These are phyloP conservation scores for Neopipo cinnamomea DNA, from an alignment of 2,113 vertebrate species.

Conservation along the genomic window DNA sequence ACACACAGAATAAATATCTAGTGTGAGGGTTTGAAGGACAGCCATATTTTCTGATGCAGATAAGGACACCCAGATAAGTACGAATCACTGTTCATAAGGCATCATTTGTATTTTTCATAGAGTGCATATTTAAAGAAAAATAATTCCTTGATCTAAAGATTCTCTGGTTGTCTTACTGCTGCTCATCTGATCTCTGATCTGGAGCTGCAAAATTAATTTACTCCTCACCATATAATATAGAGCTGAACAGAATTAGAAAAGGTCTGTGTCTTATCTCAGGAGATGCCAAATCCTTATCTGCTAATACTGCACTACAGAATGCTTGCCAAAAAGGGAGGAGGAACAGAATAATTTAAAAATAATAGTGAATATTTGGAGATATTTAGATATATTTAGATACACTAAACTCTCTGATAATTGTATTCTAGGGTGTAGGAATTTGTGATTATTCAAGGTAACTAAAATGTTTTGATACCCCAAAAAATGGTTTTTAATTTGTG, in stretches of 20 bases:
- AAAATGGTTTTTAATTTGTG: not conserved
- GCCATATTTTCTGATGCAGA: not conserved
- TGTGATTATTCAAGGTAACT: not conserved
- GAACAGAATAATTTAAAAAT: not conserved
- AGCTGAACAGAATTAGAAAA: not conserved
- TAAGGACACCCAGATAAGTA: not conserved
- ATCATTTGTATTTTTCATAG: not conserved
- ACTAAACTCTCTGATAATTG: not conserved
- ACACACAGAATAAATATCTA: not conserved
- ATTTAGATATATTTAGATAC: not conserved
- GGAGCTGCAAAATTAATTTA: slow-evolving; percentile 17
- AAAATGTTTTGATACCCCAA: not conserved
- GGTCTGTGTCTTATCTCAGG: not conserved
- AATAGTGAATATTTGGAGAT: not conserved
- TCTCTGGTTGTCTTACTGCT: not conserved
- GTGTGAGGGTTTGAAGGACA: not conserved
- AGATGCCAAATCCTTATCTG: slow-evolving; percentile 3
- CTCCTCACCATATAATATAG: not conserved
- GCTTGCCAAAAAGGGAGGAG: not conserved
- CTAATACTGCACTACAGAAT: not conserved
- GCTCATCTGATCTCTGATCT: not conserved
- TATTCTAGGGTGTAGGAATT: not conserved
- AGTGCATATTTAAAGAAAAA: not conserved
- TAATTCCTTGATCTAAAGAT: not conserved
- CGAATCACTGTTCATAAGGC: not conserved